phyloP scores from a whole-genome alignment of 2,888 invertebrate genomes.

The Heliconius ismenius region DNA sequence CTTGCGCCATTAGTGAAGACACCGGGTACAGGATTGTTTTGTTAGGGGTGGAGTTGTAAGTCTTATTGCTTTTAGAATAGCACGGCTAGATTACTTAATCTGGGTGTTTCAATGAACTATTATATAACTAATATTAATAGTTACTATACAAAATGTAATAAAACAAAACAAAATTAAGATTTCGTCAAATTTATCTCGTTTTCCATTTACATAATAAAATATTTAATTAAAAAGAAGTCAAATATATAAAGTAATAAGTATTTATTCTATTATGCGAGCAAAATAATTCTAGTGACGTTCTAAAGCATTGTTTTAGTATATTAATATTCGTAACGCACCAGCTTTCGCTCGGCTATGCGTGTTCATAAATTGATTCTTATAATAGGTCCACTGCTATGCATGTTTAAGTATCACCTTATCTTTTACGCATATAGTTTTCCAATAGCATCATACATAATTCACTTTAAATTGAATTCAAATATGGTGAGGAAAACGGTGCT shows the following conservation, averaged over 20 bases:
- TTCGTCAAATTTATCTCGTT: background rate
- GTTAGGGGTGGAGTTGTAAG: slow-evolving; percentile 79
- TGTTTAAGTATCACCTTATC: slow-evolving; percentile 42
- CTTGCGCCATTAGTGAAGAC: slow-evolving; percentile 81
- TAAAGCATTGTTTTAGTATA: slow-evolving; percentile 30
- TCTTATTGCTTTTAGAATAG: slow-evolving; percentile 79
- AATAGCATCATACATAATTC: slow-evolving; percentile 42
- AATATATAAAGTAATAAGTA: slow-evolving; percentile 15
- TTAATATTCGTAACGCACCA: slow-evolving; percentile 39
- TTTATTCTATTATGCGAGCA: slow-evolving; percentile 27
- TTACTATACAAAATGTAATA: too few species aligned
- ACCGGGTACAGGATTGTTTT: slow-evolving; percentile 81
- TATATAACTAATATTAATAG: too few species aligned
- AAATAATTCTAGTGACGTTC: slow-evolving; percentile 30
- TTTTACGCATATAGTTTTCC: slow-evolving; percentile 39
- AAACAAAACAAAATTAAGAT: too few species aligned
- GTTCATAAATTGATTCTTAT: slow-evolving; percentile 41
- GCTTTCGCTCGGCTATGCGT: slow-evolving; percentile 41
- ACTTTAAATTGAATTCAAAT: slow-evolving; percentile 37
- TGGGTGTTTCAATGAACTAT: slow-evolving; percentile 60
- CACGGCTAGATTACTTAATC: slow-evolving; percentile 77
- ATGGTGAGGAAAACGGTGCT: slow-evolving; percentile 38
- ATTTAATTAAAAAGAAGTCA: slow-evolving; percentile 4
- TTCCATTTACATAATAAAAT: background rate
- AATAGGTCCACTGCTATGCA: slow-evolving; percentile 37